Evolutionary conservation across 2,888 invertebrate species (phyloP), one percentile per base, ranked within the genome.

Genomic region (Coelinius sp.): DNA sequence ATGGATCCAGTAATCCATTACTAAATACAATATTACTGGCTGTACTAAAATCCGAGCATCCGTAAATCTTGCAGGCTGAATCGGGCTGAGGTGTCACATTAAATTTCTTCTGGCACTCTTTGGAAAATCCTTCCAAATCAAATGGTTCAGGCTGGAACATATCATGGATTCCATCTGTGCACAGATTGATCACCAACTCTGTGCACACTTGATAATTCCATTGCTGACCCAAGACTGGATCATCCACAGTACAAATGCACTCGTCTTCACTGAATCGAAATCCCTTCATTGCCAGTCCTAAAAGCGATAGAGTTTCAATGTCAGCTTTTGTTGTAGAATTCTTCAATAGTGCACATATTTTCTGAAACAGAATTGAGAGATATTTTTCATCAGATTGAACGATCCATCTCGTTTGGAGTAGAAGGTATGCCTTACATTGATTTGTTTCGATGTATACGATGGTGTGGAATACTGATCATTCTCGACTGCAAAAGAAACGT

Each of bases 151-250:
- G 91, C 82, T 94, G 94, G 85, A 97, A 97, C 94, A 99, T 97
- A 82, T 96, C 96, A 8, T 91, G 89, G 0, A 90, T 87, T 46
- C 94, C 95, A 76, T 92, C 92, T 7, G 92, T 89, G 86, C 98
- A 98, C 90, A 95, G 93, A 0, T 98, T 98, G 96, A 98, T 97
- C 73, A 97, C 94, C 95, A 99, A 97, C 88, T 99, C 98, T 22
- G 97, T 97, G 84, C 99, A 99, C 0, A 94, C 91, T 94, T 97
- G 89, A 85, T 93, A 95, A 75, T 92, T 89, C 97, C 97, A 98
- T 0, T 93, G 95, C 78, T 12, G 92, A 92, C 12, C 93, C 93
- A 5, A 96, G 86, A 73, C 89, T 87, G 2, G 88, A 83, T 22
- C 89, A 12, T 91, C 89, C 35, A 91, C 89, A 73, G 91, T 91